phyloP scores from a whole-genome alignment of 1,140 invertebrate genomes.

The Oppia nitens region DNA sequence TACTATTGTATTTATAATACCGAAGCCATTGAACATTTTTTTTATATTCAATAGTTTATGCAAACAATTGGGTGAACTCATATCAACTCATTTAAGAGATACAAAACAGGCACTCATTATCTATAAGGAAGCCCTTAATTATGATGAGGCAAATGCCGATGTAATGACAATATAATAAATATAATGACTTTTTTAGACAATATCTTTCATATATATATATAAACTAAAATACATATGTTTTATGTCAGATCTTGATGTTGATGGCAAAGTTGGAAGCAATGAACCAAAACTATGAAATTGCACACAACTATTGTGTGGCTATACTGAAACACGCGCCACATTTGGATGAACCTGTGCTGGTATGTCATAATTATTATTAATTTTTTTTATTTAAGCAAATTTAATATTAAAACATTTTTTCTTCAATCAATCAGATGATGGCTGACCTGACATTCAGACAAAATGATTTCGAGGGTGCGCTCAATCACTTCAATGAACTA shows the following conservation, averaged over 20 bases:
- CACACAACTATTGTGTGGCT: slow-evolving; percentile 57
- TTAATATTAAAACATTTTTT: background rate
- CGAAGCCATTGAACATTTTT: background rate
- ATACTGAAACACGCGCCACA: slow-evolving; percentile 66
- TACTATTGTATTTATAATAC: slow-evolving; percentile 6
- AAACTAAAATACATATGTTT: no score
- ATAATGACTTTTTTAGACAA: background rate
- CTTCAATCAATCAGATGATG: slow-evolving; percentile 46
- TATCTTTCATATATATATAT: background rate
- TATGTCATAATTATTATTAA: slow-evolving; percentile 21
- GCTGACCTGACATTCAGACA: slow-evolving; percentile 85
- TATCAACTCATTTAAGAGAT: slow-evolving; percentile 26
- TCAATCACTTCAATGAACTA: slow-evolving; percentile 75
- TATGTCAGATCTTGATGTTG: slow-evolving; percentile 33
- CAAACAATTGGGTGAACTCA: slow-evolving; percentile 46
- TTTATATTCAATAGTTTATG: slow-evolving; percentile 37
- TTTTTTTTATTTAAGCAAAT: no score
- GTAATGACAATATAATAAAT: slow-evolving; percentile 28
- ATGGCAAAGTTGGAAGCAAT: slow-evolving; percentile 73
- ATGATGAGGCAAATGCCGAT: slow-evolving; percentile 54
- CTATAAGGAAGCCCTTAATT: slow-evolving; percentile 67
- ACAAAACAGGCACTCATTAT: slow-evolving; percentile 51
- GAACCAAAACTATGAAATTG: slow-evolving; percentile 30
- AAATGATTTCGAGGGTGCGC: slow-evolving; percentile 78
- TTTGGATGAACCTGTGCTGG: slow-evolving; percentile 72